Base-by-base conservation (phyloP, 2,888 invertebrate genomes). In the Caenorhabditis sp. region DNA sequence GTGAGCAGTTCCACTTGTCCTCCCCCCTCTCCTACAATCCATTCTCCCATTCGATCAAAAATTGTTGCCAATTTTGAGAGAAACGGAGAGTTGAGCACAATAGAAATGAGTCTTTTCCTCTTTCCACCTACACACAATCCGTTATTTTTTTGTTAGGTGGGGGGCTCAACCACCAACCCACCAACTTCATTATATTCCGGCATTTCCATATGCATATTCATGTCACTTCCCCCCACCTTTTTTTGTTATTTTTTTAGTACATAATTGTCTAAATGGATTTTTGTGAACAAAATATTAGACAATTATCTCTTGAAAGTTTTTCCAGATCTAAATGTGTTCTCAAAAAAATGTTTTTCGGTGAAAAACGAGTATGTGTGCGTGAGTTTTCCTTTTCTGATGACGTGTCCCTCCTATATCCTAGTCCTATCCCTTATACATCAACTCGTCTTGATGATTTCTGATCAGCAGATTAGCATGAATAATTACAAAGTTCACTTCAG, bases 391-490 rank as follows among this genome's bases (percentile, higher is more conserved):
- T 24, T 22, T 15, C 30, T 5, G 17, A 52, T 45, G 58, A 59
- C 58, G 58, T 59, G 9, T 7, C 13, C 11, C 9, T 3, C 35
- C 9, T 2, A 35, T 35, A 32, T 37, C 17, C 37, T 46, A 32
- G 15, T 43, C 22, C 43, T 6, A 17, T 62, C 30, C 15, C 24
- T 26, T 27, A 37, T 50, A 13, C 22, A 45, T n/a, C 24, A 17
- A 39, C 62, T 37, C 52, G 26, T 37, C n/a, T n/a, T n/a, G n/a
- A n/a, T n/a, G 55, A 26, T 55, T 20, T 65, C 7, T 55, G 65
- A 35, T 65, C 55, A 55, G 27, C 17, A 53, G 65, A 65, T 56
- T 65, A 65, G 46, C 46, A 65, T 65, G 55, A 65, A 65, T 65
- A 55, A 55, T 65, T 55, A 56, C 32, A 55, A 65, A 53, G 53